Percentiles rank a stretch among this genome's conserved stretches.
Conservation (phyloP, 2,113 vertebrate genomes). For the Tapirus terrestris region DNA sequence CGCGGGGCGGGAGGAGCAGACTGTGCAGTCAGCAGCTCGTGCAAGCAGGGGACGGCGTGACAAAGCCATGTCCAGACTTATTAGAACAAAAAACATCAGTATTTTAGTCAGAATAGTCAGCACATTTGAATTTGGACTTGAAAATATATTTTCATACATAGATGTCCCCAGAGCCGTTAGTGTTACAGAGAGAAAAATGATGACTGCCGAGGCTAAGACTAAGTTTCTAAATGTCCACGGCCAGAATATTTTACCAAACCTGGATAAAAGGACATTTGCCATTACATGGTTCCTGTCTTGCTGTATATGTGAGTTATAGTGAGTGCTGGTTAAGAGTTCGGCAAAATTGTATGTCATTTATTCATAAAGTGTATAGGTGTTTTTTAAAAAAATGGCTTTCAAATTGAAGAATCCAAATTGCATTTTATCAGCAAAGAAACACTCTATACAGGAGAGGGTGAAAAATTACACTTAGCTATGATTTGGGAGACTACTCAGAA, state of each 20-base stretch:
- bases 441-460: not conserved
- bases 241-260: not conserved
- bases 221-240: not conserved
- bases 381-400: not conserved
- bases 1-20: not conserved
- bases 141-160: not conserved
- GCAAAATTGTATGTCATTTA: not conserved
- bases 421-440: not conserved
- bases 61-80: not conserved
- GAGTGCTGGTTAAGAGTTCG: not conserved
- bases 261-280: not conserved
- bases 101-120: not conserved
- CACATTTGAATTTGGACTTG: not conserved
- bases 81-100: not conserved
- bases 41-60: fast-evolving
- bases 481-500: not conserved
- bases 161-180: not conserved
- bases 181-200: not conserved
- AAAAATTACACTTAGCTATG: not conserved
- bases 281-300: not conserved
- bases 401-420: not conserved
- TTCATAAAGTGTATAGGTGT: not conserved
- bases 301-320: not conserved
- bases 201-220: not conserved
- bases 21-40: not conserved